Evolutionary conservation across 1,140 invertebrate species (phyloP).

Genomic region (Caerostris extrusa): DNA sequence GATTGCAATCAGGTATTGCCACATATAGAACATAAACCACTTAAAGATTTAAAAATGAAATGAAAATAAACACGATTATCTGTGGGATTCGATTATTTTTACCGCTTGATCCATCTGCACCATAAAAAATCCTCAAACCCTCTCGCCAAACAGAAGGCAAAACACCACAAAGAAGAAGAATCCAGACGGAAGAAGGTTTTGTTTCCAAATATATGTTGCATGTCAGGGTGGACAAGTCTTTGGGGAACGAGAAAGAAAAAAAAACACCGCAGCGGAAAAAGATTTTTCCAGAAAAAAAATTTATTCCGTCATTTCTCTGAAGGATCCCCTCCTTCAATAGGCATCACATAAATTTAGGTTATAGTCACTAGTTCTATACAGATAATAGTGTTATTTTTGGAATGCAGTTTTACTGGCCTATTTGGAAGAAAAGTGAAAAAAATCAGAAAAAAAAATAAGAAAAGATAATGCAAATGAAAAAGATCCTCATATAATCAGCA

Average conservation of each 20-base stretch:
- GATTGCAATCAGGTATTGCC: too few species aligned
- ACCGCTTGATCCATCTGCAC: slow-evolving; percentile 23
- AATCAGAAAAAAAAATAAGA: not conserved
- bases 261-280: not conserved
- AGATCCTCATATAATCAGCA: too few species aligned
- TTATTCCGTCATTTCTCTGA: slow-evolving; percentile 34
- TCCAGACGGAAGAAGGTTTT: slow-evolving; percentile 16
- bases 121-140: not conserved
- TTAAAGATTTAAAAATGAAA: not conserved
- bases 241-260: not conserved
- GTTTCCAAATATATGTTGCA: slow-evolving; percentile 26
- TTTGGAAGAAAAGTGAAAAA: not conserved
- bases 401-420: not conserved
- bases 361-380: not conserved
- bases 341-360: slow-evolving; percentile 34
- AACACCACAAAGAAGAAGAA: slow-evolving; percentile 6
- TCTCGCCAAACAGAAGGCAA: not conserved
- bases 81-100: not conserved
- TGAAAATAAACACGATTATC: slow-evolving; percentile 7
- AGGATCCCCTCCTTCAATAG: not conserved
- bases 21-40: too few species aligned
- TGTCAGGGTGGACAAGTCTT: slow-evolving; percentile 57
- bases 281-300: not conserved
- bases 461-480: too few species aligned
- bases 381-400: slow-evolving; percentile 25